These are phyloP conservation scores for Eutrigla gurnardus DNA, from an alignment of 2,797 vertebrate species.

Conservation along the genomic window DNA sequence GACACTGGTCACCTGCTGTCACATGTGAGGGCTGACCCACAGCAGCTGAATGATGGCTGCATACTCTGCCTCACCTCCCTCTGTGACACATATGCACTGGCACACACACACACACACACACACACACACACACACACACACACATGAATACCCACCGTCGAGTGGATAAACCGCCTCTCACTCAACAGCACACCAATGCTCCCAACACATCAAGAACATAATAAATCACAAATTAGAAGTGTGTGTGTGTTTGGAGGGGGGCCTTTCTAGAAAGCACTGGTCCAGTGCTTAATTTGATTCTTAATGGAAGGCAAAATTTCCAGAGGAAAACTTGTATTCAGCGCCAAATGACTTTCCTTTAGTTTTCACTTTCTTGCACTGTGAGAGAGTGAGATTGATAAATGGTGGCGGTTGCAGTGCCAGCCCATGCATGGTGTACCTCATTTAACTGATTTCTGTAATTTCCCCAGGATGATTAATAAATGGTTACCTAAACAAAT, in stretches of 20 bases:
- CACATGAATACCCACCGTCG: conserved; percentile 28
- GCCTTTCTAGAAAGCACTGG: conserved; percentile 72
- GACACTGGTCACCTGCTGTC: conserved; percentile 76
- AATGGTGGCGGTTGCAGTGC: conserved; percentile 74
- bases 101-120: conserved; percentile 14
- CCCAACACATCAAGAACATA: conserved; percentile 71
- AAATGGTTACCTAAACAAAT: conserved; percentile 67
- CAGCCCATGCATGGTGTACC: conserved; percentile 73
- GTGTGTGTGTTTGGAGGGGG: conserved; percentile 51
- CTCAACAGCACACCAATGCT: conserved; percentile 64
- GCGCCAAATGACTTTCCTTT: conserved; percentile 82
- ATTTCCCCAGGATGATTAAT: conserved; percentile 77
- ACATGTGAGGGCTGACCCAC: conserved; percentile 72
- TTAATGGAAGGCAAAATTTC: conserved; percentile 85
- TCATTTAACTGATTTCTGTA: conserved; percentile 75
- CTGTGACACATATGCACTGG: conserved; percentile 33
- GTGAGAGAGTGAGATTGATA: conserved; percentile 83
- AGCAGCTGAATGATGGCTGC: conserved; percentile 70
- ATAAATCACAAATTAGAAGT: conserved; percentile 82
- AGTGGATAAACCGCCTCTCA: conserved; percentile 62
- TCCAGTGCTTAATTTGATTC: conserved; percentile 82
- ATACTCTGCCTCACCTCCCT: conserved; percentile 49
- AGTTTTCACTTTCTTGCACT: conserved; percentile 78
- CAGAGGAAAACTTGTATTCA: conserved; percentile 86
- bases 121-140: conserved; percentile 21